These are phyloP conservation scores for Hyphantria cunea DNA, from an alignment of 1,140 invertebrate species.

Conservation along the genomic window DNA sequence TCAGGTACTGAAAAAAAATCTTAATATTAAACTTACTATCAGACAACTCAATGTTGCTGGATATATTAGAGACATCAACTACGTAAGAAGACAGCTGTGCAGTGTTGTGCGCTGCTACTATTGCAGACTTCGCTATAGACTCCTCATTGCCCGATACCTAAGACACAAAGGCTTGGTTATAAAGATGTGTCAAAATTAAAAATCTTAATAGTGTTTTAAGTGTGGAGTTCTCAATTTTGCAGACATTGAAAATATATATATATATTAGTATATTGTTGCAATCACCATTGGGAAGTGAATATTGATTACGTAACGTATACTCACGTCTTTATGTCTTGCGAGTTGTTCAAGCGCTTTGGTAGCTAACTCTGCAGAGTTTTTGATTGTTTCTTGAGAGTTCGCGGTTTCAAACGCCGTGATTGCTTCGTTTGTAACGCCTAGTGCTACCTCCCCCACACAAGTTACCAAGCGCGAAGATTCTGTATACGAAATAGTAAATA, in stretches of 20 bases:
- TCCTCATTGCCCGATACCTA: slow-evolving; percentile 68
- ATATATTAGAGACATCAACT: slow-evolving; percentile 55
- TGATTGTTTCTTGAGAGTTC: slow-evolving; percentile 52
- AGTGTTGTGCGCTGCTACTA: slow-evolving; percentile 61
- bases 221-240: no score
- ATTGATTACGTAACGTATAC: not conserved
- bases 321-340: slow-evolving; percentile 53
- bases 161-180: not conserved
- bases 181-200: no score
- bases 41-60: slow-evolving; percentile 59
- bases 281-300: no score
- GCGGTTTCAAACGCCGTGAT: slow-evolving; percentile 52
- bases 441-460: slow-evolving; percentile 54
- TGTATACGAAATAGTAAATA: slow-evolving; percentile 22
- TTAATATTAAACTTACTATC: slow-evolving; percentile 57
- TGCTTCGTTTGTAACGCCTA: slow-evolving; percentile 55
- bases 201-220: no score
- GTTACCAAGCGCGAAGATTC: slow-evolving; percentile 53
- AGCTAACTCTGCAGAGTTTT: slow-evolving; percentile 52
- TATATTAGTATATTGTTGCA: no score
- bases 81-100: slow-evolving; percentile 60
- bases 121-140: slow-evolving; percentile 50
- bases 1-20: no score
- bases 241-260: no score
- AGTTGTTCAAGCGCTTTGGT: slow-evolving; percentile 58